Evolutionary conservation across 2,797 vertebrate species (phyloP), one percentile per base, ranked within the genome.

Genomic region (Echiichthys vipera): DNA sequence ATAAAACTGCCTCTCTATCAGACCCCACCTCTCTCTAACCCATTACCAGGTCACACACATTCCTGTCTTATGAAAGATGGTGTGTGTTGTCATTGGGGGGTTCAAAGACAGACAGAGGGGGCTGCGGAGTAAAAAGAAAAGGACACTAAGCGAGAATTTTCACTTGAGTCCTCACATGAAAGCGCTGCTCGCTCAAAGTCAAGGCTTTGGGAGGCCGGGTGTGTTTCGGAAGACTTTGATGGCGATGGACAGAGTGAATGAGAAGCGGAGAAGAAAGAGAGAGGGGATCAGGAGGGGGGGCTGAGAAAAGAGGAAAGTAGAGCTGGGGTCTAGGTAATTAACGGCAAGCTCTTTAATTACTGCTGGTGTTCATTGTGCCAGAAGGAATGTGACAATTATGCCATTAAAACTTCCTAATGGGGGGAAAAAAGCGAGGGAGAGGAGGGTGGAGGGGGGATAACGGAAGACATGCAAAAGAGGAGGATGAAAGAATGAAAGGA

Each of bases 1-100:
- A 96, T 96, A 97, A 97, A 93, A 96, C 96, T 95, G 95, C 93
- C 94, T 95, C 96, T 96, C 95, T 95, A 90, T 86, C 81, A 77
- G 73, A 83, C 82, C 75, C 83, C 86, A 73, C 94, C 95, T 91
- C 95, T 61, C 49, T 50, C 75, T 54, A 72, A 57, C 83, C 86
- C 87, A 87, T 92, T 91, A 90, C 68, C 81, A 84, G 87, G 86
- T 90, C 89, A 83, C 83, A 91, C 88, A 90, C 87, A 90, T 88
- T 90, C 89, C 88, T 84, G 90, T 86, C 86, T 80, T 88, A 86
- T 91, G 90, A 92, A 93, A 92, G 89, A 90, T 89, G 87, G 88
- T 91, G 91, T 86, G 90, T 87, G 89, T 90, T 91, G 90, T 93
- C 89, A 88, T 87, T 87, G 86, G 75, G n/a, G 65, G 82, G 76